These are phyloP conservation scores for Drosophila incognita DNA, from an alignment of 2,888 invertebrate species.

Conservation along the genomic window DNA sequence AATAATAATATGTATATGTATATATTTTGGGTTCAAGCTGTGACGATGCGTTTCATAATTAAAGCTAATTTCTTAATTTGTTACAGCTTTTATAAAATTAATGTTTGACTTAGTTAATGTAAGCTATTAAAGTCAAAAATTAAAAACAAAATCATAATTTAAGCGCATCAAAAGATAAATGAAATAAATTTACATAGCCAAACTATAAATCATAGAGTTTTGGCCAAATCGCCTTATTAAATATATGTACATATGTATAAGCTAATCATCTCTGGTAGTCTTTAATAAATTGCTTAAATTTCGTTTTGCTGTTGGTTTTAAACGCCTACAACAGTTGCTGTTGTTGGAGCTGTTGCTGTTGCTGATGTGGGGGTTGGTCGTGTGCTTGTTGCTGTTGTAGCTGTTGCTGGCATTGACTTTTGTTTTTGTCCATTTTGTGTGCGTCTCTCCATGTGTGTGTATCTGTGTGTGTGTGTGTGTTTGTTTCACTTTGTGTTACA, in stretches of 20 bases:
- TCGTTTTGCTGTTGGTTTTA: constrained; percentile 5
- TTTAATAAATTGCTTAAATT: constrained; percentile 27
- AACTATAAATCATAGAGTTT: constrained; percentile 4
- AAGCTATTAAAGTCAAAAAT: background rate
- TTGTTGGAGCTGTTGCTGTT: constrained; percentile 2
- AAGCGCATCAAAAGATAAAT: background rate
- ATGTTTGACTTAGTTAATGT: background rate
- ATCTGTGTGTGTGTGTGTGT: constrained; percentile 35
- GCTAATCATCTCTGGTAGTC: constrained; percentile 16
- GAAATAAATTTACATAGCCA: background rate
- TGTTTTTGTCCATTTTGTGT: constrained; percentile 64
- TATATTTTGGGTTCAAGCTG: background rate
- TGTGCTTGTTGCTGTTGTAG: constrained; percentile 31
- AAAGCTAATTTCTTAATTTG: background rate
- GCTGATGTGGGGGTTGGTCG: constrained; percentile 25
- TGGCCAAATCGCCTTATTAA: background rate
- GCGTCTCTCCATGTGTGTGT: constrained; percentile 14
- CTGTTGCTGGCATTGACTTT: constrained; percentile 43
- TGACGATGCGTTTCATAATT: background rate
- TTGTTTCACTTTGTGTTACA: constrained; percentile 77
- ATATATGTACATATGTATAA: constrained; percentile 1
- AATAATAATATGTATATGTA: background rate
- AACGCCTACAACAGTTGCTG: constrained; percentile 30
- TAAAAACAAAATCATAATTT: background rate
- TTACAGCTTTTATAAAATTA: background rate